Percentiles rank a stretch among this genome's conserved stretches.
Evolutionary conservation across 2,113 vertebrate species (phyloP).

Genomic region (Nothoprocta perdicaria): DNA sequence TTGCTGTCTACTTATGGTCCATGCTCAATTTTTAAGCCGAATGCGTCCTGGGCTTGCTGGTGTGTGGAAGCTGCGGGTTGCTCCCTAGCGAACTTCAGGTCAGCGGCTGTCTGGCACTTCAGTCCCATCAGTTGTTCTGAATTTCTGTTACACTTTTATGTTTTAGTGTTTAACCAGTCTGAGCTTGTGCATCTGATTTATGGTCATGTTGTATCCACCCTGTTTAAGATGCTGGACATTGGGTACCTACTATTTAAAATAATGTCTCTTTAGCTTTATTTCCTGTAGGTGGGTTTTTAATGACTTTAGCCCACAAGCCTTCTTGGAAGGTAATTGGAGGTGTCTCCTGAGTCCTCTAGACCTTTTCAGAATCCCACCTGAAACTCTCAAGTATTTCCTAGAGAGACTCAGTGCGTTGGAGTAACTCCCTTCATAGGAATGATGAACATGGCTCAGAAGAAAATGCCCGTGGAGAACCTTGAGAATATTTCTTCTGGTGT

Average conservation of each 20-base stretch:
- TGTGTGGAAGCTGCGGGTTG: not conserved
- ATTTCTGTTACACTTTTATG: not conserved
- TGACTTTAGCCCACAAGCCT: not conserved
- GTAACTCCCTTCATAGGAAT: not conserved
- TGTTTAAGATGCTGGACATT: not conserved
- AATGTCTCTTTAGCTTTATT: not conserved
- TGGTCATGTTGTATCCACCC: not conserved
- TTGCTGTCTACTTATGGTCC: not conserved
- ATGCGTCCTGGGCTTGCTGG: not conserved
- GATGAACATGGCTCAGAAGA: not conserved
- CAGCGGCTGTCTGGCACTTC: not conserved
- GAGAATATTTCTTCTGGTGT: not conserved
- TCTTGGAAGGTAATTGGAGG: slow-evolving; percentile 1
- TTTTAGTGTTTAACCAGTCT: slow-evolving; percentile 10
- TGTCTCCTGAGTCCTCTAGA: not conserved
- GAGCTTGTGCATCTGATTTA: not conserved
- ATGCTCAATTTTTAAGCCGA: not conserved
- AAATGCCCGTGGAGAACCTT: not conserved
- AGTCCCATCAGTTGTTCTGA: not conserved
- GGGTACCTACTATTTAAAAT: not conserved
- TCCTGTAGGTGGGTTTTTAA: not conserved
- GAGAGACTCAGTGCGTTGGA: not conserved
- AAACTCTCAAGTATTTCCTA: not conserved
- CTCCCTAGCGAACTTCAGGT: not conserved
- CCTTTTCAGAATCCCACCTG: not conserved